A percentile compares a stretch with the other conserved stretches of the same genome.
Evolutionary conservation across 1,140 invertebrate species (phyloP).

Genomic region (Sycobia sp.): DNA sequence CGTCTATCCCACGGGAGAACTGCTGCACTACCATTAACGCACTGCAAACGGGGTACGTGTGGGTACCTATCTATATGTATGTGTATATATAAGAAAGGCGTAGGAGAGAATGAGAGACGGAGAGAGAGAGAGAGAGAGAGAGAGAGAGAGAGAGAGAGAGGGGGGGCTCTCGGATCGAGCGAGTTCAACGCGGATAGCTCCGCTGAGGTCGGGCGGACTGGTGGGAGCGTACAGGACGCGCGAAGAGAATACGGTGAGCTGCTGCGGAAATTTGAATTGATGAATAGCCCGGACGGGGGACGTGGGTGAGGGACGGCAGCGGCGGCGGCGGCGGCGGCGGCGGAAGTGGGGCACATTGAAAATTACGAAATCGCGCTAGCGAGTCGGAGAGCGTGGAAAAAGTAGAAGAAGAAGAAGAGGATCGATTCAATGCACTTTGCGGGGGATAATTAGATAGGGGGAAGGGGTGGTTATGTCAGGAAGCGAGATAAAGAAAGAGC

Average conservation of each 20-base stretch:
- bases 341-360: constrained; percentile 8
- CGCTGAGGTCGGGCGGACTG: too few relatives aligned
- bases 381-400: too few relatives aligned
- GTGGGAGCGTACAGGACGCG: too few relatives aligned
- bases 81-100: constrained; percentile 40
- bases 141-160: too few relatives aligned
- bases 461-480: too few relatives aligned
- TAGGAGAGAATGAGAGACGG: not conserved
- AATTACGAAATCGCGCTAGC: too few relatives aligned
- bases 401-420: not conserved
- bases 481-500: too few relatives aligned
- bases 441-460: too few relatives aligned
- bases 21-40: constrained; percentile 54
- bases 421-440: not conserved
- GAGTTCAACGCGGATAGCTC: too few relatives aligned
- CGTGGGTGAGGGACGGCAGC: too few relatives aligned
- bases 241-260: constrained; percentile 46
- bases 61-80: too few relatives aligned
- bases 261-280: constrained; percentile 55
- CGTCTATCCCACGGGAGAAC: constrained; percentile 45
- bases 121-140: not conserved
- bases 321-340: too few relatives aligned
- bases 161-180: not conserved
- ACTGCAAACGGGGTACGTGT: constrained; percentile 28
- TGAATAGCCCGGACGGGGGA: constrained; percentile 53